Conservation (phyloP, 2,113 vertebrate genomes). For the Chaetorhynchus papuensis region DNA sequence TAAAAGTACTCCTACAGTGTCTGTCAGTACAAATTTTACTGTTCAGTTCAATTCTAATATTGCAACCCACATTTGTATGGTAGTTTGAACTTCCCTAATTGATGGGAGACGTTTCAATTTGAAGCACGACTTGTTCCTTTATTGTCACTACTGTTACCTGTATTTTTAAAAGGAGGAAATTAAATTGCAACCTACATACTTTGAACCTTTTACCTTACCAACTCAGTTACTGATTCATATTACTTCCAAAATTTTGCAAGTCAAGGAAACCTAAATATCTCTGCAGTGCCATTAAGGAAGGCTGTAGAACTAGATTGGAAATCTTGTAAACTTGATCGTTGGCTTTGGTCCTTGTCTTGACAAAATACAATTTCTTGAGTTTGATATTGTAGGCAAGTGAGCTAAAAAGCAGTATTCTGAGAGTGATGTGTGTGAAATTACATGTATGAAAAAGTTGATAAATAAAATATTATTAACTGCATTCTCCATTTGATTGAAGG, state of each 20-base stretch:
- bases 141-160: background rate
- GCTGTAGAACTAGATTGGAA: background rate
- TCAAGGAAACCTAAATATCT: background rate
- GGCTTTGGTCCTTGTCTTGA: background rate
- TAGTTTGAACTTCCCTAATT: background rate
- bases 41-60: background rate
- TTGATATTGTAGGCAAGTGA: background rate
- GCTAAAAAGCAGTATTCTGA: background rate
- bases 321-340: background rate
- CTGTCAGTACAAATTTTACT: background rate
- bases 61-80: background rate
- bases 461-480: background rate
- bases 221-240: background rate
- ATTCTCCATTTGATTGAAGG: background rate
- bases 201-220: background rate
- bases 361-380: background rate
- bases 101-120: background rate
- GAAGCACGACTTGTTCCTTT: background rate
- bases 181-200: background rate
- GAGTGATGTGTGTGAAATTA: background rate
- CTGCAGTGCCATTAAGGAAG: background rate
- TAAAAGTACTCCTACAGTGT: background rate
- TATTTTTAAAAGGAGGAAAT: background rate
- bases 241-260: background rate
- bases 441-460: background rate